These are phyloP conservation scores for Augiades crinisus DNA, from an alignment of 2,888 invertebrate genomes.

Conservation along the genomic window DNA sequence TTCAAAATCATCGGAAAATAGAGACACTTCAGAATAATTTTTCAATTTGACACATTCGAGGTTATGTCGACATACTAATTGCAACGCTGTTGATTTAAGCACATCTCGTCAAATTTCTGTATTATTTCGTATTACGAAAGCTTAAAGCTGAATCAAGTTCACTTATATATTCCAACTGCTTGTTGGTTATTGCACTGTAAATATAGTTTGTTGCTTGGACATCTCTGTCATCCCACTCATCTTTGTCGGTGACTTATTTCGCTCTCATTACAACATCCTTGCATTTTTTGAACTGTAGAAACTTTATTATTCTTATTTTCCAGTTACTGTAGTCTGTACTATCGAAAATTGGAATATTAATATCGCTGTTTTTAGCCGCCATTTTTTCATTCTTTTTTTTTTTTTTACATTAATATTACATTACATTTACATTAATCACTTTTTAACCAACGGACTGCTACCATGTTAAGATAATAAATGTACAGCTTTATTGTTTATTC, in stretches of 20 bases:
- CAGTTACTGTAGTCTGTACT: slow-evolving; percentile 32
- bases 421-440: no score
- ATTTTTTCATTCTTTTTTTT: neutral
- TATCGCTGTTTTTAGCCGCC: slow-evolving; percentile 1
- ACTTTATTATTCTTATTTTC: slow-evolving; percentile 34
- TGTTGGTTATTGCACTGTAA: slow-evolving; percentile 33
- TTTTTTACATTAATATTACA: no score
- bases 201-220: slow-evolving; percentile 35
- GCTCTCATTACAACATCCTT: slow-evolving; percentile 27
- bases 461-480: neutral
- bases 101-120: slow-evolving; percentile 34
- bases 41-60: slow-evolving; percentile 33
- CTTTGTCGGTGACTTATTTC: slow-evolving; percentile 19
- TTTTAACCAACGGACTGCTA: neutral
- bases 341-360: slow-evolving; percentile 24
- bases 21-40: slow-evolving; percentile 23
- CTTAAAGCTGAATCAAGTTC: slow-evolving; percentile 25
- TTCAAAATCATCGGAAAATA: slow-evolving; percentile 33
- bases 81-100: slow-evolving; percentile 33
- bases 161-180: slow-evolving; percentile 34
- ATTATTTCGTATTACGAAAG: slow-evolving; percentile 31
- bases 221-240: slow-evolving; percentile 28
- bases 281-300: slow-evolving; percentile 34
- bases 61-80: slow-evolving; percentile 35
- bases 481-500: no score